These are phyloP conservation scores for Heterocephalus glaber DNA, from an alignment of 2,113 vertebrate species.

Conservation along the genomic window DNA sequence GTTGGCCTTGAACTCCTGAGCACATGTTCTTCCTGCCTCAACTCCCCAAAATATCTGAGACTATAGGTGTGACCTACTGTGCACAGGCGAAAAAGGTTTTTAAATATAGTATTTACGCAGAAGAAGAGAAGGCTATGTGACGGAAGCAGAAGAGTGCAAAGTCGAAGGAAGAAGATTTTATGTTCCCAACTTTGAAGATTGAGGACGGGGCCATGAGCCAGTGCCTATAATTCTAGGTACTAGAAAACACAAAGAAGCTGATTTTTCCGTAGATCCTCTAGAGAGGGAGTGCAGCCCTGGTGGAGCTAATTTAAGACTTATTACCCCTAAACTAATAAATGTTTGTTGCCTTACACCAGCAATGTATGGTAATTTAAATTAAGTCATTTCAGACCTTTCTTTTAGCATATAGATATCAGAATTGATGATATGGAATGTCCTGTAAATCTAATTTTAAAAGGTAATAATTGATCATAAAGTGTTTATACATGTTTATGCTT, in stretches of 20 bases:
- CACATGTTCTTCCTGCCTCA: neutral
- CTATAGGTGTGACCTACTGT: neutral
- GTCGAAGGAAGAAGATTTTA: neutral
- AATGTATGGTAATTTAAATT: constrained; percentile 34
- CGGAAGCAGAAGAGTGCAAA: neutral
- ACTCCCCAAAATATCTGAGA: neutral
- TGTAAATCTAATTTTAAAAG: constrained; percentile 57
- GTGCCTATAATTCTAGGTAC: neutral
- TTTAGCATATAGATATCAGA: neutral
- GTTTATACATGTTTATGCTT: neutral
- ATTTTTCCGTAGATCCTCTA: neutral
- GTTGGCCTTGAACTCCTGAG: neutral
- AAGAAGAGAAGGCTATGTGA: neutral
- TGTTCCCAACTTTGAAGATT: neutral
- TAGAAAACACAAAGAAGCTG: constrained; percentile 8
- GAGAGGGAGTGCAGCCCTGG: neutral
- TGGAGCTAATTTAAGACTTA: neutral
- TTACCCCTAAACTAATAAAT: neutral
- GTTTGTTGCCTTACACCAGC: neutral
- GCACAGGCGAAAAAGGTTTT: neutral
- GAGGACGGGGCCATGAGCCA: neutral
- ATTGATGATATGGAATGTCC: constrained; percentile 7
- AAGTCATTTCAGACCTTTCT: neutral
- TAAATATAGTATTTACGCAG: neutral
- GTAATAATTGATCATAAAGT: neutral